Percentiles rank a stretch among this genome's conserved stretches.
Evolutionary conservation across 2,797 vertebrate genomes (phyloP).

Genomic region (Epinephelus coioides): DNA sequence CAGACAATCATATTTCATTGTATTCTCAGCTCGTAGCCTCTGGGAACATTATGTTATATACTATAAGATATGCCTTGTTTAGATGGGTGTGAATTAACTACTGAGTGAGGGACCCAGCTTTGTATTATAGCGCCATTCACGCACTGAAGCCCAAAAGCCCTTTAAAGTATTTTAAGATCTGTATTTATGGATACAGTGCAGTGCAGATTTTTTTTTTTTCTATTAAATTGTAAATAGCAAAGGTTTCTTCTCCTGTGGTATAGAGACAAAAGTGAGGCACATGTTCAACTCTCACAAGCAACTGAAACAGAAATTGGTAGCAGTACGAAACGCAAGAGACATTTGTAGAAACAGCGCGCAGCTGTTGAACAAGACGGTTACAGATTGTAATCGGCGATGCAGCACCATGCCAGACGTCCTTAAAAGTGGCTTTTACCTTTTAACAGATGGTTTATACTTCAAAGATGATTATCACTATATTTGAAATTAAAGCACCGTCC

Average conservation of each 20-base stretch:
- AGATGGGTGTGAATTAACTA: constrained; percentile 93
- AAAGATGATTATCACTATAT: constrained; percentile 42
- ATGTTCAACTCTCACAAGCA: constrained; percentile 87
- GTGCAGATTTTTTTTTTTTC: constrained; percentile 78
- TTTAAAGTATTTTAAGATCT: constrained; percentile 90
- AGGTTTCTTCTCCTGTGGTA: constrained; percentile 95
- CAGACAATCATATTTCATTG: constrained; percentile 52
- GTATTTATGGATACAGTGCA: constrained; percentile 91
- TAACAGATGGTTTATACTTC: constrained; percentile 18
- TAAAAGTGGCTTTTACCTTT: constrained; percentile 37
- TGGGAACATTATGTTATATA: constrained; percentile 64
- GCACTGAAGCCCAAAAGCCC: constrained; percentile 92
- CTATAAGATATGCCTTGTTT: constrained; percentile 73
- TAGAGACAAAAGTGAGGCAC: constrained; percentile 87
- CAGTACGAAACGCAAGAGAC: constrained; percentile 31
- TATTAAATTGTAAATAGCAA: constrained; percentile 88
- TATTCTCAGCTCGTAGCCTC: constrained; percentile 66
- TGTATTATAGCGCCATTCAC: constrained; percentile 87
- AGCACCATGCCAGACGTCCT: constrained; percentile 36
- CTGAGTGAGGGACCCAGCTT: constrained; percentile 93
- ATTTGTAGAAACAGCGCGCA: constrained; percentile 32
- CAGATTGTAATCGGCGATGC: constrained; percentile 34
- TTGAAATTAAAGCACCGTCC: constrained; percentile 36
- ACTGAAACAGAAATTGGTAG: constrained; percentile 63
- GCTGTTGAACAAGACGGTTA: constrained; percentile 47